Percentiles rank a stretch among this genome's conserved stretches.
Evolutionary conservation across 2,888 invertebrate genomes (phyloP).

Genomic region (Pycnomerus fuliginosus): DNA sequence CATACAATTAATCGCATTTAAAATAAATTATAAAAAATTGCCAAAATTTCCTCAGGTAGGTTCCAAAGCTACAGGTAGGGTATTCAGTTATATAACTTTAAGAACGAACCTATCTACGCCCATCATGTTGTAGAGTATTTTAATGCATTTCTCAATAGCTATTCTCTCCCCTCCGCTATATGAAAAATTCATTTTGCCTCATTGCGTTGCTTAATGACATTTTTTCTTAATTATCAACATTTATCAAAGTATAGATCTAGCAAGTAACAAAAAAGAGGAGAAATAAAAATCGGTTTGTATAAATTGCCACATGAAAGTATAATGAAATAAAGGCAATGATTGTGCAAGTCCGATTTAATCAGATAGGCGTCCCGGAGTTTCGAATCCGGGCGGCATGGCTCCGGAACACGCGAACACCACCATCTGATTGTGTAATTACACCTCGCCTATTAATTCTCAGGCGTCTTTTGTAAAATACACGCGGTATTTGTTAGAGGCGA

Average conservation of each 20-base stretch:
- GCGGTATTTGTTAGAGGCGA: slow-evolving; percentile 5
- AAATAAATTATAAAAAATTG: too few species aligned
- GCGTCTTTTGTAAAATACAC: slow-evolving; percentile 33
- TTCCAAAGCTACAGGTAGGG: too few species aligned
- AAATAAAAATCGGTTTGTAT: slow-evolving; percentile 8
- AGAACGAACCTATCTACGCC: too few species aligned
- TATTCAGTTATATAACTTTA: too few species aligned
- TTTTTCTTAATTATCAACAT: slow-evolving; percentile 16
- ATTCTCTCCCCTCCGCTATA: slow-evolving; percentile 6
- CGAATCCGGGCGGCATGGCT: slow-evolving; percentile 29
- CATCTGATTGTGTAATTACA: slow-evolving; percentile 42
- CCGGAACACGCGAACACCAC: slow-evolving; percentile 38
- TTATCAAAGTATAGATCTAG: too few species aligned
- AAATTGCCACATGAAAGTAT: slow-evolving; percentile 14
- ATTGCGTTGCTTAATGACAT: slow-evolving; percentile 11
- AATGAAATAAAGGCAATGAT: slow-evolving; percentile 18
- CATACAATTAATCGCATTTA: too few species aligned
- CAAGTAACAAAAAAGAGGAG: slow-evolving; percentile 2
- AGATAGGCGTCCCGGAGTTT: slow-evolving; percentile 35
- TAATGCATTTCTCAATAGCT: too few species aligned
- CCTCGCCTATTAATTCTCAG: slow-evolving; percentile 38
- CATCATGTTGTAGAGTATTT: too few species aligned
- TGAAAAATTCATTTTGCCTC: slow-evolving; percentile 16
- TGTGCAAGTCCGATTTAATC: slow-evolving; percentile 30
- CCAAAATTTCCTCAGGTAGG: too few species aligned